A percentile compares a stretch with the other conserved stretches of the same genome.
Conservation (phyloP, 1,140 invertebrate species). For the Sitodiplosis mosellana region DNA sequence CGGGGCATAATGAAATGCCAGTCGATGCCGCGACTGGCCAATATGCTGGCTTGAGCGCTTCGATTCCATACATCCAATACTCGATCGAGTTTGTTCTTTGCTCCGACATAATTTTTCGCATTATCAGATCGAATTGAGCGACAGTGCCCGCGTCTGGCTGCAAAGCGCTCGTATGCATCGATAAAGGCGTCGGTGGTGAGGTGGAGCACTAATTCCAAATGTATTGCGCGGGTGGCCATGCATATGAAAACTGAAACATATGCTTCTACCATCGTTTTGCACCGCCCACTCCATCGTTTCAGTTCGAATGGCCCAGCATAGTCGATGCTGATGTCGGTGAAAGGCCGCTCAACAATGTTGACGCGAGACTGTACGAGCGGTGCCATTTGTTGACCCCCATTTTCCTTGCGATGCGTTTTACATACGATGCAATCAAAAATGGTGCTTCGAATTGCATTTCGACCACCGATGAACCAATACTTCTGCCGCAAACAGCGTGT, state of each 20-base stretch:
- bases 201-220: conserved; percentile 12
- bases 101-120: conserved; percentile 12
- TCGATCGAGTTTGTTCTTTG: neutral
- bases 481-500: conserved; percentile 2
- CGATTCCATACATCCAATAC: conserved; percentile 13
- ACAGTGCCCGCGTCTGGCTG: conserved; percentile 13
- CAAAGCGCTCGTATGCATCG: conserved; percentile 16
- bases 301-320: conserved; percentile 12
- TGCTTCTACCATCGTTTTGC: conserved; percentile 6
- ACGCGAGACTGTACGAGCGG: no score
- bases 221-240: conserved; percentile 11
- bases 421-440: neutral
- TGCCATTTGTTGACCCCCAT: neutral
- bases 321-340: conserved; percentile 10
- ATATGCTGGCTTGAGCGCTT: no score
- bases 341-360: conserved; percentile 9
- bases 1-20: no score
- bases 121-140: conserved; percentile 13
- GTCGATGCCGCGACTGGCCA: no score
- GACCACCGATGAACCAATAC: conserved; percentile 12
- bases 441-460: conserved; percentile 6
- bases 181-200: conserved; percentile 16
- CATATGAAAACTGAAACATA: conserved; percentile 13
- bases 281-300: conserved; percentile 6
- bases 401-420: no score